Evolutionary conservation across 2,888 invertebrate genomes (phyloP), one percentile per base, ranked within the genome.

Genomic region (Calameuta filiformis): DNA sequence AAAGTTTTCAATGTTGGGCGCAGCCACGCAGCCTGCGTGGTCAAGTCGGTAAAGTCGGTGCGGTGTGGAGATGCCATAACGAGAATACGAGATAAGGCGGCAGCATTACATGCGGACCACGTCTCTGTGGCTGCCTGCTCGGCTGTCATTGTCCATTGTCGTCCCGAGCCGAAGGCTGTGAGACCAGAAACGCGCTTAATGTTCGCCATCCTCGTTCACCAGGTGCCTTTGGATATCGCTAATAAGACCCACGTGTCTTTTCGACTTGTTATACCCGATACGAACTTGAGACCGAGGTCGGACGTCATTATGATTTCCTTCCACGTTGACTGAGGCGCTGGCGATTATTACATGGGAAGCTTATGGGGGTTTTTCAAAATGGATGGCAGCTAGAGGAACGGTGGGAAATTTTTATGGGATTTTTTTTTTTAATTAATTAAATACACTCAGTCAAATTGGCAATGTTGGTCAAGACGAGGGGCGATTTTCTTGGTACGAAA

Each of bases 141-240:
- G 56, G 56, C 56, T 56, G 56, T 56, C 56, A 56, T 56, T 75
- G 77, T 79, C 74, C 79, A 76, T 79, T 79, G 76, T 79, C 79
- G 56, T 56, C 23, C 56, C 6, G 56, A 23, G 23, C 56, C 56
- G 56, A 56, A 56, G 56, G 56, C 23, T 56, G 56, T 2, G 56
- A 56, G 56, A 56, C 56, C 56, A 9, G 56, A 23, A 56, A 56
- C 56, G 56, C 56, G 56, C 56, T 23, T 56, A 23, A 56, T 23
- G 56, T 12, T 15, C 12, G 40, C 40, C 40, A 15, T 40, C 15
- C 15, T 15, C 40, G 40, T 23, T 56, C 23, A 23, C 23, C 56
- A 56, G 56, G 56, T 56, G 56, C 56, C 23, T 56, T 9, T 9
- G 6, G 56, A 23, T 56, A 56, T 23, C 56, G 56, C 56, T 56